Percentiles rank a stretch among this genome's conserved stretches.
These are phyloP conservation scores for Nasonovia ribisnigri DNA, from an alignment of 2,888 invertebrate species.

Conservation along the genomic window DNA sequence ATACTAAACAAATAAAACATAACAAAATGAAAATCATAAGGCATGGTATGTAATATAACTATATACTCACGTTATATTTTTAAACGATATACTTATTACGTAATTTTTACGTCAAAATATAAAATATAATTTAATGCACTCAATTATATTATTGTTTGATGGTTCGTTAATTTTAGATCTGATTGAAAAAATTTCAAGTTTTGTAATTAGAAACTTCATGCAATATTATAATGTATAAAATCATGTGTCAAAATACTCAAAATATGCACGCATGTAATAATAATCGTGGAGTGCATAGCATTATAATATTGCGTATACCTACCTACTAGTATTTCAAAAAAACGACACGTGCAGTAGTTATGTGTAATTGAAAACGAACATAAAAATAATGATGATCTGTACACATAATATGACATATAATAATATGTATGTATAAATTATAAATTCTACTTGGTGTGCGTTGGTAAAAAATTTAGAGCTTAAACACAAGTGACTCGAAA, in stretches of 20 bases:
- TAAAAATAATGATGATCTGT: background rate
- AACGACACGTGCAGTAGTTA: background rate
- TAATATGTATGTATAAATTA: background rate
- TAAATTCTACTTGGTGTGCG: background rate
- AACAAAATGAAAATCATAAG: background rate
- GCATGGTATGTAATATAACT: background rate
- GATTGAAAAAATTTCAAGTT: background rate
- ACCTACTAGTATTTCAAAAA: background rate
- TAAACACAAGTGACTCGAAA: background rate
- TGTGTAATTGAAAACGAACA: background rate
- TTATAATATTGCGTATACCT: background rate
- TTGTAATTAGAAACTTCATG: background rate
- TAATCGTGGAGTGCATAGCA: background rate
- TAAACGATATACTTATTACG: background rate
- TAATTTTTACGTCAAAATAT: background rate
- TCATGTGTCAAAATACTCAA: background rate
- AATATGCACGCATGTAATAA: background rate
- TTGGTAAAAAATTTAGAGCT: background rate
- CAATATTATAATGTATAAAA: background rate
- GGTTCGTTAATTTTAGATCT: background rate
- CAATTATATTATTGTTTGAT: background rate
- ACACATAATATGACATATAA: background rate
- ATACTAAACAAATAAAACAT: background rate
- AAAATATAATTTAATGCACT: background rate
- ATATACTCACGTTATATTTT: background rate